These are phyloP conservation scores for Pogonognathellus flavescens DNA, from an alignment of 1,140 invertebrate species.

Conservation along the genomic window DNA sequence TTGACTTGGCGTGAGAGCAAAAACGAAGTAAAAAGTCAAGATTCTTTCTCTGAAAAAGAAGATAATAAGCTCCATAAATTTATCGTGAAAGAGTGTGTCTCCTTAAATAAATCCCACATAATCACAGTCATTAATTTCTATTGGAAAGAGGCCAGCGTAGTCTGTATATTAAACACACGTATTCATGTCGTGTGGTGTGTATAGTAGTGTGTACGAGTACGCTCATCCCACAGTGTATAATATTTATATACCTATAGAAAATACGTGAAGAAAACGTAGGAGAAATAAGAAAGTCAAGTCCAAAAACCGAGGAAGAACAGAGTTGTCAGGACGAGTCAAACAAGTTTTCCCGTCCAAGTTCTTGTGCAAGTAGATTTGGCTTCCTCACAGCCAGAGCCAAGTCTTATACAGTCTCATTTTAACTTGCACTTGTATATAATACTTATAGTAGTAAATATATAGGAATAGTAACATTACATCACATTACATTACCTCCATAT, in stretches of 20 bases:
- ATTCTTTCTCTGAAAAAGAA: slow-evolving; percentile 34
- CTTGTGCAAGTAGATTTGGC: too few relatives aligned
- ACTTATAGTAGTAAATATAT: too few relatives aligned
- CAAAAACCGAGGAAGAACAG: background rate
- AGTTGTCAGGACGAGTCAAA: slow-evolving; percentile 11
- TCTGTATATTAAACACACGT: background rate
- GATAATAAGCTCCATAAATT: slow-evolving; percentile 52
- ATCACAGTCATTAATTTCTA: slow-evolving; percentile 54
- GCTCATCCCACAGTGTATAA: too few relatives aligned
- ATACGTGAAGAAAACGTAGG: too few relatives aligned
- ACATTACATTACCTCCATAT: slow-evolving; percentile 42
- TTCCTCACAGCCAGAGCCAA: too few relatives aligned
- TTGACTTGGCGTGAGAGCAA: background rate
- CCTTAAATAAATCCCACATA: slow-evolving; percentile 53
- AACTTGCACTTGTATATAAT: too few relatives aligned
- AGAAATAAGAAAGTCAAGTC: background rate
- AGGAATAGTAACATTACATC: background rate
- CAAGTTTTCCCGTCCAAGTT: too few relatives aligned
- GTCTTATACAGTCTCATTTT: too few relatives aligned
- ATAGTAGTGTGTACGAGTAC: background rate
- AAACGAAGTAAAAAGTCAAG: slow-evolving; percentile 23
- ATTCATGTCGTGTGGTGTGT: background rate
- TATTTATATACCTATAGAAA: too few relatives aligned
- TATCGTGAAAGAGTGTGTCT: slow-evolving; percentile 51
- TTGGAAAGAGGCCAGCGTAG: slow-evolving; percentile 28